phyloP scores from a whole-genome alignment of 2,113 vertebrate species.

The Bubo scandiacus region DNA sequence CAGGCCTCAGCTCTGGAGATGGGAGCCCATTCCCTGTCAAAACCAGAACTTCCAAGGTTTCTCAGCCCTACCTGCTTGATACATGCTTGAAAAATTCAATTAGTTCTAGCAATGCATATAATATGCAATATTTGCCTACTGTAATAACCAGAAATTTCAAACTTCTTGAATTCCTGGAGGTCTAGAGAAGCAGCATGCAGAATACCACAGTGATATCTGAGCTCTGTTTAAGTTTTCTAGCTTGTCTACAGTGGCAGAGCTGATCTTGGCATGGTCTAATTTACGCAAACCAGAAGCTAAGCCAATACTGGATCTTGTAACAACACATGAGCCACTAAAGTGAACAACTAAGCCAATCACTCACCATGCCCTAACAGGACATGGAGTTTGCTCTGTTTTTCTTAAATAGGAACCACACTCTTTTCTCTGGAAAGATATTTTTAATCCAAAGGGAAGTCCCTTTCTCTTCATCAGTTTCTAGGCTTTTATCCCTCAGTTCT shows the following conservation, averaged over 20 bases:
- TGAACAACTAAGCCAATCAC: neutral
- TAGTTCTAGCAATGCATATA: neutral
- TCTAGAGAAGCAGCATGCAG: neutral
- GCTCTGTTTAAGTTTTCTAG: neutral
- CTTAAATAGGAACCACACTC: neutral
- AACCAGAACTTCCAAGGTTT: neutral
- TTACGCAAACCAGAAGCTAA: neutral
- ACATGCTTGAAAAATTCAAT: neutral
- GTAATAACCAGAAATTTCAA: neutral
- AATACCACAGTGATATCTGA: neutral
- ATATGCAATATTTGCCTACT: neutral
- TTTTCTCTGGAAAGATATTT: neutral
- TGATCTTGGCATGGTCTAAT: neutral
- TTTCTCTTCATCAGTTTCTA: neutral
- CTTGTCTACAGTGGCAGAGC: neutral
- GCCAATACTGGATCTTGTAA: neutral
- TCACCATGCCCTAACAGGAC: accelerated
- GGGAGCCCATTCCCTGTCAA: neutral
- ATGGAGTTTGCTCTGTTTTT: neutral
- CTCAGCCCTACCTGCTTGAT: neutral
- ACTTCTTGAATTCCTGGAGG: neutral
- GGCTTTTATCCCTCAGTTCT: neutral
- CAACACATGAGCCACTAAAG: neutral
- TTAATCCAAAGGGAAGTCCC: neutral
- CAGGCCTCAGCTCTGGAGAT: neutral